These are phyloP conservation scores for Melanotaenia boesemani DNA, from an alignment of 2,797 vertebrate species.

Conservation along the genomic window DNA sequence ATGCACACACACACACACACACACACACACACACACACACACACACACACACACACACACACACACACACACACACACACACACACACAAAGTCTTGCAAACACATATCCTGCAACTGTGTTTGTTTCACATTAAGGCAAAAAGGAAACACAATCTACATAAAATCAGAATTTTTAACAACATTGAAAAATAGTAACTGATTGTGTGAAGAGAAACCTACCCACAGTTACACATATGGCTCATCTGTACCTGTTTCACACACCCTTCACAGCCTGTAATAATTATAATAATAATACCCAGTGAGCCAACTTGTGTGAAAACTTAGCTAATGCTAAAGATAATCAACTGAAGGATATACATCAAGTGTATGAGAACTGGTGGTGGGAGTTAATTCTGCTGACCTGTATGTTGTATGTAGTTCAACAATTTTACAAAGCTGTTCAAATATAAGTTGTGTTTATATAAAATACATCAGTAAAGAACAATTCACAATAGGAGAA, in stretches of 20 bases:
- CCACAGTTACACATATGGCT: neutral
- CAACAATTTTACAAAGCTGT: too few species aligned
- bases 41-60: slow-evolving; percentile 14
- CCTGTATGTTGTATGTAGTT: neutral
- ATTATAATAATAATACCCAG: neutral
- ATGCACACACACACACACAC: slow-evolving; percentile 12
- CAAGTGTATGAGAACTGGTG: neutral
- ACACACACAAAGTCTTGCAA: slow-evolving; percentile 4
- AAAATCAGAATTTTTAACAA: slow-evolving; percentile 11
- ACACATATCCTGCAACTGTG: slow-evolving; percentile 64
- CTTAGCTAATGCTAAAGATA: neutral
- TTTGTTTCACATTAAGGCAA: slow-evolving; percentile 37
- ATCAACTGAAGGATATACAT: neutral
- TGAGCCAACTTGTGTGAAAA: too few species aligned
- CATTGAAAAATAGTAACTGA: neutral
- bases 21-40: slow-evolving; percentile 2
- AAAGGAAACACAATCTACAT: neutral
- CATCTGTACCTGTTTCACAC: neutral
- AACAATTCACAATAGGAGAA: too few species aligned
- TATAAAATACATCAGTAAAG: neutral
- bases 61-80: neutral
- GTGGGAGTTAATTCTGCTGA: neutral
- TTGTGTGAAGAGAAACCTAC: neutral
- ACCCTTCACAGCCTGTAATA: too few species aligned
- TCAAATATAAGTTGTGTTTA: neutral